Percentiles rank a stretch among this genome's conserved stretches.
Evolutionary conservation across 2,888 invertebrate species (phyloP).

Genomic region (Peribatodes rhomboidaria): DNA sequence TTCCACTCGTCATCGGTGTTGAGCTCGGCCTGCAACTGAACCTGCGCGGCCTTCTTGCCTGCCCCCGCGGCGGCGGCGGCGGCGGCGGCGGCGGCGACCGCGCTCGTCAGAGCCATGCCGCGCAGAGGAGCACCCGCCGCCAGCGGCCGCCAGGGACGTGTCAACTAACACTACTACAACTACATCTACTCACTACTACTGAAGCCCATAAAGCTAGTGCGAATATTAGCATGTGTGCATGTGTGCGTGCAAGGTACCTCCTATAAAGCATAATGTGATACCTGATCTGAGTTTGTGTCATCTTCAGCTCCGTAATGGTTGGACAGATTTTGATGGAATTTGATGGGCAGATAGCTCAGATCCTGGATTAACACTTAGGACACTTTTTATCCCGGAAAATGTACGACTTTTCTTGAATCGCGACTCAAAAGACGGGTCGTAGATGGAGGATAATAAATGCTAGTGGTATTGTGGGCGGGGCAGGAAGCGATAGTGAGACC

Average conservation of each 20-base stretch:
- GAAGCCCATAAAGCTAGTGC: conserved; percentile 1
- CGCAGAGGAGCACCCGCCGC: conserved; percentile 50
- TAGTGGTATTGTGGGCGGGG: conserved; percentile 17
- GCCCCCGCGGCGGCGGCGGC: conserved; percentile 78
- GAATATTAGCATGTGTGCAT: neutral
- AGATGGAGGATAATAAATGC: neutral
- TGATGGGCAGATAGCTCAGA: neutral
- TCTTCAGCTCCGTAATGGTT: neutral
- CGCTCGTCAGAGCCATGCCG: conserved; percentile 75
- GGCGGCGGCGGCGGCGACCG: conserved; percentile 76
- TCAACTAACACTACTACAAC: conserved; percentile 18
- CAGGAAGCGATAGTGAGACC: conserved; percentile 22
- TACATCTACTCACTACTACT: conserved; percentile 10
- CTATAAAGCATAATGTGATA: neutral
- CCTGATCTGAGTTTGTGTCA: neutral
- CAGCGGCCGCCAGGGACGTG: conserved; percentile 20
- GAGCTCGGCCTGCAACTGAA: conserved; percentile 93
- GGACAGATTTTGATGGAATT: neutral
- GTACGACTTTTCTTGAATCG: neutral
- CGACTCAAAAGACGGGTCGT: neutral
- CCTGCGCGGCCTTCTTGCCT: conserved; percentile 91
- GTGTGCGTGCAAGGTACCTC: neutral
- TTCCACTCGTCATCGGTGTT: conserved; percentile 95
- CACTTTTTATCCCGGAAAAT: neutral
- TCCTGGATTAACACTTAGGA: neutral